Conservation (phyloP, 2,113 vertebrate genomes). For the Lophotis ruficrista region DNA sequence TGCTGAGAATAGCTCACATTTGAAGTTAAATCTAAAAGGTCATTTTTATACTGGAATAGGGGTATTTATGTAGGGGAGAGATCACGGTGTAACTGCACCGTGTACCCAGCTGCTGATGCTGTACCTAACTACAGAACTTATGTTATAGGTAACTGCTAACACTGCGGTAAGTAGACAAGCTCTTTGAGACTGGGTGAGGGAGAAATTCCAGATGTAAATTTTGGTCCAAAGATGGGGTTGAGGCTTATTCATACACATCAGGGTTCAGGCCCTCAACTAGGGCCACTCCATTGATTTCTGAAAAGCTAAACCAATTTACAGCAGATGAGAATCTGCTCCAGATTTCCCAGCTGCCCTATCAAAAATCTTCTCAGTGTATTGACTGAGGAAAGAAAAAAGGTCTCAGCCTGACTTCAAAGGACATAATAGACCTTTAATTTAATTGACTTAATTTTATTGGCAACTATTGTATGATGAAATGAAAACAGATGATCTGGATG, state of each 20-base stretch:
- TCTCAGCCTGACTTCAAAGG: conserved; percentile 39
- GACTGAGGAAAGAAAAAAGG: conserved; percentile 29
- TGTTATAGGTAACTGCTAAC: background rate
- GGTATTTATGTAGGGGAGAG: background rate
- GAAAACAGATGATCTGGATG: conserved; percentile 59
- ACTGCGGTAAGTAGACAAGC: background rate
- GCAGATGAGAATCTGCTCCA: conserved; percentile 38
- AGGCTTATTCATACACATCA: background rate
- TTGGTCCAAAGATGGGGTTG: background rate
- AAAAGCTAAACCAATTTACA: conserved; percentile 41
- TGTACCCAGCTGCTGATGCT: background rate
- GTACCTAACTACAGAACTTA: background rate
- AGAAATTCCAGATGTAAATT: background rate
- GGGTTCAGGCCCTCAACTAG: background rate
- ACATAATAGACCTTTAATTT: conserved; percentile 63
- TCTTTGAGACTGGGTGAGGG: background rate
- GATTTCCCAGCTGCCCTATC: conserved; percentile 56
- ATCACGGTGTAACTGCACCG: background rate
- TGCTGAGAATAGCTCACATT: background rate
- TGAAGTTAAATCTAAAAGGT: conserved; percentile 1
- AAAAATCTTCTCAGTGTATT: conserved; percentile 26
- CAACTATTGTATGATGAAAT: conserved; percentile 54
- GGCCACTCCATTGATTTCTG: conserved; percentile 15
- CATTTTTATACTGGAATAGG: background rate
- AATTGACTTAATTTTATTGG: conserved; percentile 66